Evolutionary conservation across 2,888 invertebrate genomes (phyloP), one percentile per base, ranked within the genome.

Genomic region (Vanessa cardui): DNA sequence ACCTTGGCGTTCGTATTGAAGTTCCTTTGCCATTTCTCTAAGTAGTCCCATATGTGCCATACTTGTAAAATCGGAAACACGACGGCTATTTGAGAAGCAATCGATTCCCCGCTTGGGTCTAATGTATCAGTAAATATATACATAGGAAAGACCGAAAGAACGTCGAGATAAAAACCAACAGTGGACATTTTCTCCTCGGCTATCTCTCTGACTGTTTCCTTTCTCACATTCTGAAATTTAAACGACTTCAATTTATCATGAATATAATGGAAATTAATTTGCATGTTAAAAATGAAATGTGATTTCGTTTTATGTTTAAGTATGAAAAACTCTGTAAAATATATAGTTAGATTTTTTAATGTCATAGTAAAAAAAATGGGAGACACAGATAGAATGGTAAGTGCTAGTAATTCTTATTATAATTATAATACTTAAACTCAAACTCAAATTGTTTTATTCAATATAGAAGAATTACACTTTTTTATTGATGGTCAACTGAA

Each of bases 21-120:
- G 67, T 77, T 84, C 8, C 68, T 73, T 58, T 85, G 83, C 90
- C 90, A 91, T 68, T 85, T 86, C 1, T 74, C 66, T 9, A 88
- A 73, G 71, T 91, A 92, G 50, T 82, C 83, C 89, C 88, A 89
- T 49, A 92, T 73, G 73, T 92, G 92, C 92, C 92, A 92, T 3
- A 90, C 85, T 83, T 92, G 92, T 15, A 92, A 68, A 7, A 83
- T 75, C 0, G 90, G 90, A 5, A 86, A 79, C 54, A 91, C 67
- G n/a, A 81, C 78, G 0, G 85, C 83, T 33, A 90, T 71, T 73
- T 89, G 88, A 1, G 84, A 86, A 2, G 78, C 74, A 7, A 86
- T 75, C 1, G 87, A 78, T 39, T 84, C 81, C 7, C 78, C 81
- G 5, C 77, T 68, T 15, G 86, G 87, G 62, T 91, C 90, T 67